Conservation (phyloP, 2,797 vertebrate species). For the Catostomus latipinnis region DNA sequence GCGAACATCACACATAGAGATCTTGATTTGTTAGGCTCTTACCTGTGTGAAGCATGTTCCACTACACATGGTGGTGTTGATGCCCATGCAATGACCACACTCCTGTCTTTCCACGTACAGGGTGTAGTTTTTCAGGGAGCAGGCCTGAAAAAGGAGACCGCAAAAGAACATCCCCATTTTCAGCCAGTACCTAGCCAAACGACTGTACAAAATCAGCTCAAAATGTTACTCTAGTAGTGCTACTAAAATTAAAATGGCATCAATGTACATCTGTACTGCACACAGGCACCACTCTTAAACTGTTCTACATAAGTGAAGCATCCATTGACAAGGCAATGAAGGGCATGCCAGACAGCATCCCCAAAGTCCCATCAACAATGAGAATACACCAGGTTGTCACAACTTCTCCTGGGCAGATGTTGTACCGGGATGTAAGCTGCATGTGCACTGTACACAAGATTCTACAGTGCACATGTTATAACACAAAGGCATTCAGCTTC, state of each 20-base stretch:
- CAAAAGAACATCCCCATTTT: constrained; percentile 21
- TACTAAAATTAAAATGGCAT: background rate
- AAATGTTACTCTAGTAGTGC: background rate
- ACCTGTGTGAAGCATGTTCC: constrained; percentile 92
- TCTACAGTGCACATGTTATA: too few species aligned
- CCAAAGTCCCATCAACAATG: too few species aligned
- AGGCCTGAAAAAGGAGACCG: constrained; percentile 76
- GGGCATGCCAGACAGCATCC: too few species aligned
- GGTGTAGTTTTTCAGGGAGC: constrained; percentile 82
- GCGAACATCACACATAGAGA: background rate
- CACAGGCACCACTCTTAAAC: too few species aligned
- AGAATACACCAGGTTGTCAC: too few species aligned
- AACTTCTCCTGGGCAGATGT: too few species aligned
- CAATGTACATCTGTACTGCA: background rate
- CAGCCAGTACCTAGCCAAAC: background rate
- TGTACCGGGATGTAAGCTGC: too few species aligned
- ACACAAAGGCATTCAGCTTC: too few species aligned
- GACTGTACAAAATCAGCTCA: background rate
- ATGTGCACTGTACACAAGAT: too few species aligned
- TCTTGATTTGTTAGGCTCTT: constrained; percentile 43
- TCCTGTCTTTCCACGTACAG: constrained; percentile 84
- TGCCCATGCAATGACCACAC: constrained; percentile 84
- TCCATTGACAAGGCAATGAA: too few species aligned
- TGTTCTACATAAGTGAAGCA: too few species aligned
- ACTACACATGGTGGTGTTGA: constrained; percentile 93